Base-by-base conservation (phyloP, 2,113 vertebrate species). In the Macquaria australasica region DNA sequence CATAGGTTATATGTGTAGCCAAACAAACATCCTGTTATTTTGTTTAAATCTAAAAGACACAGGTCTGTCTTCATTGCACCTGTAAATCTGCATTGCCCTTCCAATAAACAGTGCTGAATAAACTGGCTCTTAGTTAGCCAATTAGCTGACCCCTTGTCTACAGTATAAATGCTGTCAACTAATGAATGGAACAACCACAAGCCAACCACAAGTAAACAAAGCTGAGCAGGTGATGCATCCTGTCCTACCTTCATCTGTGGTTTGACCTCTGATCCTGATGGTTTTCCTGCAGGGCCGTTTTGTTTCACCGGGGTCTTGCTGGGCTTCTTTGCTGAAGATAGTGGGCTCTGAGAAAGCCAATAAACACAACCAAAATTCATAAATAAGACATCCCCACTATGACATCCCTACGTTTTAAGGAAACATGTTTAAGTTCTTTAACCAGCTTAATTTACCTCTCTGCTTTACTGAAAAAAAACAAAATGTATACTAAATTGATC, bases 201-300 rank as follows among this genome's bases (percentile, higher is more conserved):
- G 28, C 68, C 16, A 64, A 66, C 15, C 56, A 77, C 43, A 53
- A 31, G 21, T 73, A 68, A 82, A 56, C 66, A 74, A 45, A 51
- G 62, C 28, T 8, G 66, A 62, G 45, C 50, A 53, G 55, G 31
- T n/a, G 8, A 75, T 37, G 2, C 16, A 71, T 50, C 20, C 23
- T 25, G 43, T 60, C 64, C 63, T 94, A 95, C 96, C 95, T 95
- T 93, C 9, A 41, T 79, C 75, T 94, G 93, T 15, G 91, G 83
- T 82, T 94, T 95, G 37, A 39, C 85, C 0, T 81, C 71, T 37
- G 93, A 92, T 79, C 85, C 91, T 3, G 92, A 93, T 6, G 91
- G 70, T 84, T 94, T 96, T 28, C 90, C 94, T 41, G 92, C 79
- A 1, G 95, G 93, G 69, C 94, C 93, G 8, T 96, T 96, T 73